Conservation (phyloP, 2,113 vertebrate species). For the Mustelus asterias region DNA sequence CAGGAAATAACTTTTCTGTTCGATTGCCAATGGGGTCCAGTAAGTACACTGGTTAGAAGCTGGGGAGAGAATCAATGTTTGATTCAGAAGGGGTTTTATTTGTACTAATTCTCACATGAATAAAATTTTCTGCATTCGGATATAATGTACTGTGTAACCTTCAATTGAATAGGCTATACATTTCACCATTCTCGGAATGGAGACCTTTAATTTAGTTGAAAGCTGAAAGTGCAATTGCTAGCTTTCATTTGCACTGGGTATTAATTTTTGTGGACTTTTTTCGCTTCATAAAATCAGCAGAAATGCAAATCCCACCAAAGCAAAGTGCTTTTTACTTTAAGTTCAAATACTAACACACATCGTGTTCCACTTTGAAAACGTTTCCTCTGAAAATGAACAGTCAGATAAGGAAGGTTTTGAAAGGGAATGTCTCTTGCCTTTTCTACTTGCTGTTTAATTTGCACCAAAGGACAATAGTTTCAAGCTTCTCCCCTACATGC, state of each 20-base stretch:
- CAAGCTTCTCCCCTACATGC: background rate
- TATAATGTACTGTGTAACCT: background rate
- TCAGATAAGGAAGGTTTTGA: background rate
- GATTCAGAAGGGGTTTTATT: background rate
- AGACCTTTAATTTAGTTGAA: background rate
- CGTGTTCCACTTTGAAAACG: background rate
- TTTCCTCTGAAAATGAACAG: background rate
- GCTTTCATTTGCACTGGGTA: background rate
- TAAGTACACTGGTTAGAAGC: background rate
- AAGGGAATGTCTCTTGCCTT: background rate
- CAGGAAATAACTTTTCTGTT: background rate
- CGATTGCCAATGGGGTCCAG: background rate
- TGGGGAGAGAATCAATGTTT: background rate
- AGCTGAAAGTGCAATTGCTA: background rate
- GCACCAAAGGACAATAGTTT: background rate
- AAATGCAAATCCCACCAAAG: background rate
- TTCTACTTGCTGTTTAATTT: background rate
- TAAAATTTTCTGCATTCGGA: background rate
- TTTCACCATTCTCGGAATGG: background rate
- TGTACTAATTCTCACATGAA: background rate
- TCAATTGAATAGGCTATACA: background rate
- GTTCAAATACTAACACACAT: background rate
- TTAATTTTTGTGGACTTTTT: background rate
- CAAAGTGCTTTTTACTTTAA: background rate
- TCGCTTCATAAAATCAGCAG: slow-evolving; percentile 4